Evolutionary conservation across 2,113 vertebrate species (phyloP), one percentile per base, ranked within the genome.

Genomic region (Acanthisitta chloris): DNA sequence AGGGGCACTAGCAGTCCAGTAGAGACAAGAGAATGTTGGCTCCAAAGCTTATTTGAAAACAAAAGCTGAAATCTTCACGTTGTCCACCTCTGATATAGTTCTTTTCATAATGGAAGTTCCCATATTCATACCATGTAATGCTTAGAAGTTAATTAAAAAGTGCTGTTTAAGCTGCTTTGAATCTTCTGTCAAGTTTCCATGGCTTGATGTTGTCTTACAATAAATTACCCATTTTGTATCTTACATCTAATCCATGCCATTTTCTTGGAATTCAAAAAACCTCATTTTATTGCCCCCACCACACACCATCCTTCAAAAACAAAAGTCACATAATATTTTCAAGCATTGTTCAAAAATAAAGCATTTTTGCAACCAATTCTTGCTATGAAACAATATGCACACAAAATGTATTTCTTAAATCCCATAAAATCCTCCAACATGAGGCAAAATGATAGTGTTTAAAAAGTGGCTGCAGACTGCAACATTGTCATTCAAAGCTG

Each of bases 281-380:
- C 98, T 98, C 98, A 98, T 96, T 98, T 97, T 98, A 98, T 98
- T 98, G 98, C 98, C 99, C 99, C 99, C 98, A 98, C 98, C 98
- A 98, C 97, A 98, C 98, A 98, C 98, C 98, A 98, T 98, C 98
- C 97, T 97, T 98, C 98, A 97, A 98, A 98, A 99, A 98, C 97
- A 98, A 98, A 99, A 98, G 97, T 98, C 97, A 98, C 98, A 97
- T 98, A 98, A 98, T 98, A 98, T 98, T 98, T 99, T 98, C 98
- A 98, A 98, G 98, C 98, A 98, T 98, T 98, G 98, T 98, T 99
- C 98, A 98, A 99, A 99, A 99, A 99, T 98, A 99, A 99, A 99
- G 98, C 97, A 97, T 98, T 98, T 98, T 98, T 92, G 98, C 99
- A 98, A 98, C 98, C 98, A 98, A 98, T 98, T 98, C 98, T 99